Base-by-base conservation (phyloP, 2,797 vertebrate genomes). In the Centroberyx gerrardi region DNA sequence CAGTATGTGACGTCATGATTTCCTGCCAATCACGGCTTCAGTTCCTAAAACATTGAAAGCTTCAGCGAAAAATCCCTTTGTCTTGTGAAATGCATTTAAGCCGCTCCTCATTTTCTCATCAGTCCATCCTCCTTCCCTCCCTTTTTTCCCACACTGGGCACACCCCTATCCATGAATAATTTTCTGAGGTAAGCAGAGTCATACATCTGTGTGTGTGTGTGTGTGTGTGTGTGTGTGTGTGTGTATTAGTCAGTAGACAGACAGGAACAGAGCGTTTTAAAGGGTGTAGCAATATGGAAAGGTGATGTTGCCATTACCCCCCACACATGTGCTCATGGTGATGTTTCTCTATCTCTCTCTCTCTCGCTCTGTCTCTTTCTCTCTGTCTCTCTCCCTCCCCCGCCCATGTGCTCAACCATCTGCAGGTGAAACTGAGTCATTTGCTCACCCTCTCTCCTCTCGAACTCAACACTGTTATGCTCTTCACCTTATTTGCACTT, bases 101-200 rank as follows among this genome's bases (percentile, higher is more conserved):
- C 84, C 85, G 86, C 90, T 88, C 90, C 87, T 84, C 4, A 9
- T 84, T 84, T 86, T 88, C 80, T 78, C 84, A 81, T 83, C 74
- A 82, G 64, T 5, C 68, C 72, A 8, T 72, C 81, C 72, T 52
- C 68, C 56, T 69, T 80, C 62, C 17, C 80, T 81, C 51, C 56
- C 29, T 6, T 18, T 78, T 84, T 87, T 87, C 72, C 76, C 78
- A 83, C 81, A 86, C 40, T 60, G 5, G 56, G 38, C 85, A 84
- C 86, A 77, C 81, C 85, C 63, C 54, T 2, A 44, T 18, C 40
- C 10, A 46, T 59, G 62, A 9, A 4, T 31, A 46, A 27, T 72
- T 62, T 56, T 51, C 61, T 8, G 5, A 38, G 52, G 60, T 42
- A 67, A 59, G 62, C 54, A 68, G 60, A 55, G 38, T 48, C 1